These are phyloP conservation scores for Amblyjoppa fuscipennis DNA, from an alignment of 2,888 invertebrate species.

Conservation along the genomic window DNA sequence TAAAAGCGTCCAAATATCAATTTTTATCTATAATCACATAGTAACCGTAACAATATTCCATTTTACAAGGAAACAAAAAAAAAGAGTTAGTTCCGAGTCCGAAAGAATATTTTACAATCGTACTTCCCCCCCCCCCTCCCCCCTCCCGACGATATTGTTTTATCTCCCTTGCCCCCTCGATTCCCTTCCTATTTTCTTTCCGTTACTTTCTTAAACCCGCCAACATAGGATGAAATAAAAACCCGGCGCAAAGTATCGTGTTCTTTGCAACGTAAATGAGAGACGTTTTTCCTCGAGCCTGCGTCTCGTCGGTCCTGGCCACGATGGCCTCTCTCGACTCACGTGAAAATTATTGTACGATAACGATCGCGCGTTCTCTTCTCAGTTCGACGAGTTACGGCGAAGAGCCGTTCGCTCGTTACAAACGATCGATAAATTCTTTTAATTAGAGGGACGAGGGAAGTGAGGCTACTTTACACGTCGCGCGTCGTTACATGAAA, in stretches of 20 bases:
- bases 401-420: neutral
- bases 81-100: conserved; percentile 54
- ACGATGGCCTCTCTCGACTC: conserved; percentile 17
- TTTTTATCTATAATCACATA: conserved; percentile 74
- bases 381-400: neutral
- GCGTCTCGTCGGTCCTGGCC: conserved; percentile 14
- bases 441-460: conserved; percentile 75
- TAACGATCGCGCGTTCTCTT: neutral
- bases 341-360: conserved; percentile 18
- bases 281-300: neutral
- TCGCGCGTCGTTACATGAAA: conserved; percentile 88
- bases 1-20: conserved; percentile 76
- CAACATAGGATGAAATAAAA: neutral
- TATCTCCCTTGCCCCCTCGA: conserved; percentile 27
- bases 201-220: neutral
- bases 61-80: conserved; percentile 54
- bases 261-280: neutral
- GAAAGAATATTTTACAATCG: conserved; percentile 73
- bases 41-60: conserved; percentile 77
- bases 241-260: neutral
- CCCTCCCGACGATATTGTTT: conserved; percentile 28
- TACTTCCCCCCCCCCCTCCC: conserved; percentile 34
- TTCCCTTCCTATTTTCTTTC: neutral
- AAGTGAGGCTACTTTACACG: conserved; percentile 79
- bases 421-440: conserved; percentile 72